Conservation (phyloP, 2,797 vertebrate species). For the Tolypeutes matacus region DNA sequence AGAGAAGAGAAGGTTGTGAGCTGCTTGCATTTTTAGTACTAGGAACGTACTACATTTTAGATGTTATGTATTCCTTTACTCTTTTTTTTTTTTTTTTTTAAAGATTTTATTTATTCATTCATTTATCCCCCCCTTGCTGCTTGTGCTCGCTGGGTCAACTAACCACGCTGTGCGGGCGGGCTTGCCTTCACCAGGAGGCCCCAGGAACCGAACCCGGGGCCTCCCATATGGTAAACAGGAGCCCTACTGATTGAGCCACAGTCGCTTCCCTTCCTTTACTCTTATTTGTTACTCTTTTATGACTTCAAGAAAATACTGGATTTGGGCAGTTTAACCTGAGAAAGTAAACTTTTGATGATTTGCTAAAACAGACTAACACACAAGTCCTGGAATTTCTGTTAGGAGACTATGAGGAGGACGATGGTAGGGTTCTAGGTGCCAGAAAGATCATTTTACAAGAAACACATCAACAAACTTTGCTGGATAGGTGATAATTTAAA, state of each 20-base stretch:
- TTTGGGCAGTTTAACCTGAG: neutral
- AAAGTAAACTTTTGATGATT: neutral
- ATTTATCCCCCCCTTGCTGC: too few species aligned
- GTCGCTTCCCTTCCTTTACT: neutral
- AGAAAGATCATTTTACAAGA: constrained; percentile 29
- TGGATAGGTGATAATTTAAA: neutral
- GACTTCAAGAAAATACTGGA: neutral
- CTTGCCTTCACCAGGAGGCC: too few species aligned
- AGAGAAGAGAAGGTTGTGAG: too few species aligned
- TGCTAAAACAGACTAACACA: neutral
- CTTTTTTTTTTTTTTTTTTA: too few species aligned
- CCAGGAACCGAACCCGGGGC: too few species aligned
- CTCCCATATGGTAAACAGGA: too few species aligned
- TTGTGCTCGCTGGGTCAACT: too few species aligned
- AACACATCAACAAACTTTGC: neutral
- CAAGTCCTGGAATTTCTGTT: neutral
- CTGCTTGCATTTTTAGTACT: neutral
- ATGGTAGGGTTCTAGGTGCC: neutral
- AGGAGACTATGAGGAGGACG: neutral
- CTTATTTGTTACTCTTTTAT: neutral
- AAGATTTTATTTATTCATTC: too few species aligned
- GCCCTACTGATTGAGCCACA: too few species aligned
- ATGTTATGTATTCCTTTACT: neutral
- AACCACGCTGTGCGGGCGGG: too few species aligned
- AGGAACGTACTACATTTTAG: neutral